Evolutionary conservation across 2,797 vertebrate genomes (phyloP).

Genomic region (Poeciliopsis gracilis): DNA sequence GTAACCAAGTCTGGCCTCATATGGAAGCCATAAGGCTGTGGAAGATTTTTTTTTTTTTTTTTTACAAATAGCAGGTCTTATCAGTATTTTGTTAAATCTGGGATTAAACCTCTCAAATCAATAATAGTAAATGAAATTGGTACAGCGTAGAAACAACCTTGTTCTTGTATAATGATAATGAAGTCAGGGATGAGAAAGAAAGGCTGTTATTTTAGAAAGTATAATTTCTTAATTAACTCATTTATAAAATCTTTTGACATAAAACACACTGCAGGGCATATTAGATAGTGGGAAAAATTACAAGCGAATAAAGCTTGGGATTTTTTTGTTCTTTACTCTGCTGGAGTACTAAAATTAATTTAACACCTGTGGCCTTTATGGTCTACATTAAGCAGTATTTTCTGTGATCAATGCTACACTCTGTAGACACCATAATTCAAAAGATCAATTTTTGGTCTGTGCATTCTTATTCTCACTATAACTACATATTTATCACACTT

Average conservation of each 20-base stretch:
- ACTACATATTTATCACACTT: conserved; percentile 49
- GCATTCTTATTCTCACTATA: conserved; percentile 36
- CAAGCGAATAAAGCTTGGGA: conserved; percentile 5
- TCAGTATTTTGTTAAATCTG: not conserved
- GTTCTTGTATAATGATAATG: not conserved
- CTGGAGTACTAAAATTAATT: conserved; percentile 16
- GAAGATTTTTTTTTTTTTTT: not conserved
- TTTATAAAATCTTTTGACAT: not conserved
- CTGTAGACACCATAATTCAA: conserved; percentile 13
- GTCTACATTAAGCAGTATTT: not conserved
- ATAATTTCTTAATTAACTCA: conserved; percentile 18
- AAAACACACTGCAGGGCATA: conserved; percentile 16
- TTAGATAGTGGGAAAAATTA: conserved; percentile 11
- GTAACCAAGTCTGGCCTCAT: not conserved
- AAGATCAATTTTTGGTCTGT: conserved; percentile 17
- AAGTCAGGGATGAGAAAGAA: conserved; percentile 18
- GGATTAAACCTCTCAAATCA: not conserved
- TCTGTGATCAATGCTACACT: conserved; percentile 1
- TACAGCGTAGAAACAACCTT: not conserved
- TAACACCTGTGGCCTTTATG: not conserved
- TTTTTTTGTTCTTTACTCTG: not conserved
- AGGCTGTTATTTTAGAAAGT: conserved; percentile 16
- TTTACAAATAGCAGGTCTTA: not conserved
- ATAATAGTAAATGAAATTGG: not conserved
- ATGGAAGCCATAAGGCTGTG: not conserved